Conservation (phyloP, 2,113 vertebrate species). For the Ardeotis arabs region DNA sequence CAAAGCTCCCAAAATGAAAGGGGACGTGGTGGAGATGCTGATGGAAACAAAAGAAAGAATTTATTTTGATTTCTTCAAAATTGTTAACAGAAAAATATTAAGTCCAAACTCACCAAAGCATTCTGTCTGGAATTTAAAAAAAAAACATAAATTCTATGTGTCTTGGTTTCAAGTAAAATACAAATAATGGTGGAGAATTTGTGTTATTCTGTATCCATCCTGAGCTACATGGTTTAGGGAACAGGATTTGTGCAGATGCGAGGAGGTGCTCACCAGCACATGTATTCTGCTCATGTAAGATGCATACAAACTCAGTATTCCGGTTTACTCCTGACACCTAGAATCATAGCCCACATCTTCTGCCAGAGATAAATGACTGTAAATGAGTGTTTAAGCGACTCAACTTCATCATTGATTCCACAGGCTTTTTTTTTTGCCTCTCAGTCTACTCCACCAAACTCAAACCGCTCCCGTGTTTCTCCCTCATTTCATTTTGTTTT, state of each 20-base stretch:
- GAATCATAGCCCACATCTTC: conserved; percentile 42
- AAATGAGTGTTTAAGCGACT: conserved; percentile 49
- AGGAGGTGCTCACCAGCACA: background rate
- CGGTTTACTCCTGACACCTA: conserved; percentile 2
- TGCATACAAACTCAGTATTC: background rate
- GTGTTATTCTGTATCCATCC: background rate
- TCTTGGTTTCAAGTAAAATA: background rate
- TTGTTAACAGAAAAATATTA: background rate
- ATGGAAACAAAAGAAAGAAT: background rate
- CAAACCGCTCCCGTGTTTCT: background rate
- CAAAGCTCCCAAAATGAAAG: background rate
- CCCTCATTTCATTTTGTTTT: conserved; percentile 15
- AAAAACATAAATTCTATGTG: background rate
- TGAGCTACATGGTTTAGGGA: background rate
- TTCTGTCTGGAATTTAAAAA: background rate
- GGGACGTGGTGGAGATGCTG: accelerated
- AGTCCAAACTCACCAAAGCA: background rate
- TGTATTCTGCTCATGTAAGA: conserved; percentile 19
- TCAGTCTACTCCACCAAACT: background rate
- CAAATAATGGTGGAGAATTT: background rate
- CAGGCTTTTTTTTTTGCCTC: background rate
- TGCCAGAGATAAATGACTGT: conserved; percentile 55
- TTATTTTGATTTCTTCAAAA: background rate
- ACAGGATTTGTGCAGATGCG: background rate
- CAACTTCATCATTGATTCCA: conserved; percentile 23